A percentile compares a stretch with the other conserved stretches of the same genome.
Evolutionary conservation across 2,797 vertebrate species (phyloP).

Genomic region (Melanogrammus aeglefinus): DNA sequence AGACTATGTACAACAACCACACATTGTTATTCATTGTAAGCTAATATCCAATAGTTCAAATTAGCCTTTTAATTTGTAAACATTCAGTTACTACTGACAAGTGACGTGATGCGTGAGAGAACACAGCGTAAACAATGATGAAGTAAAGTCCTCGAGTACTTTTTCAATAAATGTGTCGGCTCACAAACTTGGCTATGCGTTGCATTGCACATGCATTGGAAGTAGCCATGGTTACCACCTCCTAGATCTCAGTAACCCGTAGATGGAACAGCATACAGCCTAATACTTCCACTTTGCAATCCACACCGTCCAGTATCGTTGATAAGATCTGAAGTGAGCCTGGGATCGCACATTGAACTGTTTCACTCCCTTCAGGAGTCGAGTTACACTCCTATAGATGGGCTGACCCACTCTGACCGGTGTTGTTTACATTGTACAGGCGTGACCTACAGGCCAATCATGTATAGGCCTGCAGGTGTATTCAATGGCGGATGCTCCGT

Average conservation of each 20-base stretch:
- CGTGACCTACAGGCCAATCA: conserved; percentile 40
- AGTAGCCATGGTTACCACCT: background rate
- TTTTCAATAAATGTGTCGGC: background rate
- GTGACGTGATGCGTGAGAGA: background rate
- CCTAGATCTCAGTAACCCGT: background rate
- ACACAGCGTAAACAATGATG: background rate
- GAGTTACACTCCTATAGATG: conserved; percentile 9
- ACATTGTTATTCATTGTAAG: no score
- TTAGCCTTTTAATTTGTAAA: no score
- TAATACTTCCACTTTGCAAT: background rate
- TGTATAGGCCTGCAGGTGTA: conserved; percentile 45
- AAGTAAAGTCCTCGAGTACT: no score
- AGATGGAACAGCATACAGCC: background rate
- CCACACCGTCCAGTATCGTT: background rate
- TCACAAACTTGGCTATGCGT: background rate
- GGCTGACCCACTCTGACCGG: conserved; percentile 20
- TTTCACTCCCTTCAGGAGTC: background rate
- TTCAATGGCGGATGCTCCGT: background rate
- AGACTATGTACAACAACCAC: no score
- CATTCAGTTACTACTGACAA: background rate
- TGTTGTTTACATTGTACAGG: conserved; percentile 45
- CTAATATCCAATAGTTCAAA: no score
- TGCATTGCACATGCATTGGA: background rate
- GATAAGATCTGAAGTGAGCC: background rate
- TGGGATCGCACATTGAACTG: background rate